Evolutionary conservation across 2,113 vertebrate species (phyloP).

Genomic region (Larimichthys polyactis): DNA sequence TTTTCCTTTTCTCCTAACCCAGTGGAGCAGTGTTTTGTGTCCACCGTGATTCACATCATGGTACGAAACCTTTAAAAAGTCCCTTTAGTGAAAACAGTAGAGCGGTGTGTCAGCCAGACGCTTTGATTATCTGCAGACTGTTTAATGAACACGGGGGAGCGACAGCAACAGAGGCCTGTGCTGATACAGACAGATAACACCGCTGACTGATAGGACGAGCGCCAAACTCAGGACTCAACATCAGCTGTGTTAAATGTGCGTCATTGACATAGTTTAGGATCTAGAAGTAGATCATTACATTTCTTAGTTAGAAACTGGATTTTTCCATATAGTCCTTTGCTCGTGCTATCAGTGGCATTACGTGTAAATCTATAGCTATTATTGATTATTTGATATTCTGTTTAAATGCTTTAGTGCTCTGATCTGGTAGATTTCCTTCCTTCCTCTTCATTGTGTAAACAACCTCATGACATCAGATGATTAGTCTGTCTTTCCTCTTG

Average conservation of each 20-base stretch:
- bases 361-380: not conserved
- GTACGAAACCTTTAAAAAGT: conserved; percentile 6
- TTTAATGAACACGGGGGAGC: conserved; percentile 49
- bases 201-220: conserved; percentile 33
- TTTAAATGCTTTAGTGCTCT: not conserved
- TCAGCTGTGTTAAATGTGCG: conserved; percentile 5
- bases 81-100: conserved; percentile 7
- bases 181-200: conserved; percentile 52
- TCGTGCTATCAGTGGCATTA: not conserved
- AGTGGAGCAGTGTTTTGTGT: conserved; percentile 3
- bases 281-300: no score
- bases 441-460: not conserved
- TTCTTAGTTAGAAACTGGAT: no score
- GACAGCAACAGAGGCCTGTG: conserved; percentile 6
- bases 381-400: not conserved
- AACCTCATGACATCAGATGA: conserved; percentile 23
- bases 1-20: not conserved
- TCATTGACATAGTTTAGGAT: not conserved
- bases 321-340: not conserved
- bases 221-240: not conserved
- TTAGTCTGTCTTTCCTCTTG: not conserved
- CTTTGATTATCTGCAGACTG: conserved; percentile 44
- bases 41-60: not conserved
- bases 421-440: not conserved
- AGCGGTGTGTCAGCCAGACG: conserved; percentile 24